Conservation (phyloP, 2,113 vertebrate genomes). For the Cyprinodon brontotheroides region DNA sequence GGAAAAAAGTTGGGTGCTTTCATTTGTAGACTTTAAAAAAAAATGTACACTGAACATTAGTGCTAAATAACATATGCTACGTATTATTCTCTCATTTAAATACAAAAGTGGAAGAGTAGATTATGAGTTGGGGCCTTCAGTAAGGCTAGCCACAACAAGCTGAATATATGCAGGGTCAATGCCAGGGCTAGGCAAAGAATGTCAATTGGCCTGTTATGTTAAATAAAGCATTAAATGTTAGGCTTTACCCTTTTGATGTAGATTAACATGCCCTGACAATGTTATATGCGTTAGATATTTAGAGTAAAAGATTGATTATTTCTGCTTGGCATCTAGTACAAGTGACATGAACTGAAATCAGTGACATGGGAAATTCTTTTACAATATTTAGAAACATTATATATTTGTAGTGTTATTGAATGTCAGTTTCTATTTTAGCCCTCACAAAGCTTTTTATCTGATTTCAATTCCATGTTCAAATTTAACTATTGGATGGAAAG, state of each 20-base stretch:
- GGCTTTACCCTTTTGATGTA: constrained; percentile 56
- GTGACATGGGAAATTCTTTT: background rate
- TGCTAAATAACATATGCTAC: constrained; percentile 73
- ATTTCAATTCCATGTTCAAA: background rate
- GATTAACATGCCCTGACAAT: constrained; percentile 44
- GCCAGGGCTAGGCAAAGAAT: constrained; percentile 46
- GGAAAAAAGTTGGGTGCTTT: constrained; percentile 62
- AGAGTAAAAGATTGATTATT: constrained; percentile 29
- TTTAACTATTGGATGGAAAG: too few species aligned
- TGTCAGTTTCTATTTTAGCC: background rate
- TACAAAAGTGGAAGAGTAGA: constrained; percentile 72
- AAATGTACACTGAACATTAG: constrained; percentile 68
- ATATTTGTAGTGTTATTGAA: background rate
- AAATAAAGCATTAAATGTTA: constrained; percentile 53
- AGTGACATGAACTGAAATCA: constrained; percentile 18
- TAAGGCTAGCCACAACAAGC: constrained; percentile 70
- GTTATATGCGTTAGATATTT: constrained; percentile 36
- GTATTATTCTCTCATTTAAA: constrained; percentile 79
- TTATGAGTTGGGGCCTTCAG: constrained; percentile 55
- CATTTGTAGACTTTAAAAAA: constrained; percentile 71
- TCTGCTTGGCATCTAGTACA: constrained; percentile 45
- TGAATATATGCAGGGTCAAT: constrained; percentile 55
- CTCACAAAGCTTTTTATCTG: background rate
- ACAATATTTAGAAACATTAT: constrained; percentile 13
- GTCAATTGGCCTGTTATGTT: constrained; percentile 60